Base-by-base conservation (phyloP, 1,140 invertebrate species). In the Drosophila kanapiae region DNA sequence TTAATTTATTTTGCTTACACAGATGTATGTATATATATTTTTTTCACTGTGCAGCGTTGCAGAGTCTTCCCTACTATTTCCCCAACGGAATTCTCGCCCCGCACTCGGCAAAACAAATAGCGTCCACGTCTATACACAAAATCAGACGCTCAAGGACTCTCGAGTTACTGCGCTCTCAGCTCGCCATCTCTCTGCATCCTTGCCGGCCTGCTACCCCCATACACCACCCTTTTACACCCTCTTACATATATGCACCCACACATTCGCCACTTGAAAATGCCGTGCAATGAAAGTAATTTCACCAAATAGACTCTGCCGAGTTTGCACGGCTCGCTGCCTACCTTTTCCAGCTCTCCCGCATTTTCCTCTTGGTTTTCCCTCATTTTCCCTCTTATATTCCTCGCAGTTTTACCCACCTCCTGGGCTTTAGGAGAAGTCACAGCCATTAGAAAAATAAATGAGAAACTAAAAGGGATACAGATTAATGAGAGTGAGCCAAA, bases 141-240 rank as follows among this genome's bases (percentile, higher is more conserved):
- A 91, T 90, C 85, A 90, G 85, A 90, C 86, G 85, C 85, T 90
- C 85, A 90, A 90, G 85, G 85, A 91, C 85, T 90, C 78, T 88
- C 75, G 67, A 84, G 81, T 64, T 78, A 74, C 63, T 68, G 74
- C 62, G 54, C 80, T 48, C 61, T 59, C 57, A 42, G 45, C 61
- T 48, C 75, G 40, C 11, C 43, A 23, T 37, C 67, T 43, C 37
- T 40, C 63, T 54, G 53, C 10, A 23, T 57, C 68, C 51, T 11
- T 23, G 23, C 27, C 33, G 23, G 35, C 16, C 51, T 14, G 33
- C 18, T 53, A 16, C 11, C 29, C 35, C 6, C 13, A 2, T 13
- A 7, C n/a, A 51, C 10, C n/a, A n/a, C 27, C 27, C 11, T n/a
- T n/a, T 49, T 54, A 58, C 47, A 56, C 18, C 38, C 40, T 56